Base-by-base conservation (phyloP, 1,140 invertebrate species). In the Pogonognathellus flavescens region DNA sequence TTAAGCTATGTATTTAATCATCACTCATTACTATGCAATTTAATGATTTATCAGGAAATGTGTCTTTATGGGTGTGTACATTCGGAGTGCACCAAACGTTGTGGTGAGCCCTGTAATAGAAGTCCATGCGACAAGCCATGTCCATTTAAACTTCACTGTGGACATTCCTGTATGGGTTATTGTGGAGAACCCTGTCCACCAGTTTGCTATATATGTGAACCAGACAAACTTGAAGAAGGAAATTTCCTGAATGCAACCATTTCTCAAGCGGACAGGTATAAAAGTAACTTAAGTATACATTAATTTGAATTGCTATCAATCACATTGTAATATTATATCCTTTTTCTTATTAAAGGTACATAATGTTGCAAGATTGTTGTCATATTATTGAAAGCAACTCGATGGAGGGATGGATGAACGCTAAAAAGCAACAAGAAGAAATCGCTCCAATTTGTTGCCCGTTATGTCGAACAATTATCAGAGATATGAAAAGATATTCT, bases 181-280 rank as follows among this genome's bases (percentile, higher is more conserved):
- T 95, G 94, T 90, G 94, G 94, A 13, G 94, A 95, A 90, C 90
- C 91, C 87, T 93, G 92, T 89, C 92, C 91, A 90, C 92, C 90
- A 6, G 90, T 89, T 20, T 92, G 91, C 88, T 85, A 89, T 10
- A 87, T 89, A 22, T 92, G 91, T 84, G 84, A 93, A 85, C 86
- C 89, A 31, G 91, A 93, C 8, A 89, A 92, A 88, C 88, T 94
- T 0, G 90, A 90, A 92, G 0, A 89, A 25, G 91, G 94, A 85
- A 91, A 94, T 49, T 84, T 90, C 87, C 93, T 62, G 52, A 82
- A 82, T 0, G 41, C 18, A 5, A 18, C 82, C 14, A 57, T 60
- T 1, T 22, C n/a, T n/a, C 8, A 16, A 70, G 11, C 57, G 3
- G 20, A 25, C 18, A 83, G 80, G 80, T 82, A 82, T 41, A n/a